Conservation (phyloP, 92 coral and sea anemone genomes). For the Muricea muricata region DNA sequence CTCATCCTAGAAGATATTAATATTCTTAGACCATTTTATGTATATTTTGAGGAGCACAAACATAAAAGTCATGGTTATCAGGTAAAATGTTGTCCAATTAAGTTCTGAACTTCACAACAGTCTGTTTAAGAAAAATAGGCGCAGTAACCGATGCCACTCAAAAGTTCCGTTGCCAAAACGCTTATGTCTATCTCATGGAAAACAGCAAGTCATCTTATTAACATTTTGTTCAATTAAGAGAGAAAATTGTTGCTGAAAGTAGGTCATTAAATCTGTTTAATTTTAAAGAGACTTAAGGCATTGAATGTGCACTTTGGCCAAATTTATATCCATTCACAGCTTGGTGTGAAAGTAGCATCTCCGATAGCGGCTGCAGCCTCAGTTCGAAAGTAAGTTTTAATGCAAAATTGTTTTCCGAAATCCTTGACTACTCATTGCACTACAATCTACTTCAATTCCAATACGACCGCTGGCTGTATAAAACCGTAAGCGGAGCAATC, state of each 20-base stretch:
- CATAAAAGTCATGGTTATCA: conserved; percentile 46
- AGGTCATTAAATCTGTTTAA: background rate
- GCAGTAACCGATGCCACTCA: background rate
- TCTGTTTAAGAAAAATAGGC: conserved; percentile 24
- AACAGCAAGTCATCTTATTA: background rate
- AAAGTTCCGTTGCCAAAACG: background rate
- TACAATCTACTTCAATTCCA: conserved; percentile 42
- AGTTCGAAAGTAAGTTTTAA: conserved; percentile 34
- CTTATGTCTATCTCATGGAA: conserved; percentile 2
- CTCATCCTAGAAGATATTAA: too few species aligned
- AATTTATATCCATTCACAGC: conserved; percentile 25
- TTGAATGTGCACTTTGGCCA: conserved; percentile 62
- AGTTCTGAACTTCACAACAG: background rate
- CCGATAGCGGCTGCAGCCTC: background rate
- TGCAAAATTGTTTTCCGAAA: background rate
- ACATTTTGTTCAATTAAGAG: background rate
- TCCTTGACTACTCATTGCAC: conserved; percentile 35
- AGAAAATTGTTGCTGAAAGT: background rate
- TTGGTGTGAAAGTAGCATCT: conserved; percentile 52
- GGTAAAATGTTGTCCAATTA: background rate
- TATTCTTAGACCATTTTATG: conserved; percentile 34
- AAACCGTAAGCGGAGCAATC: conserved; percentile 48
- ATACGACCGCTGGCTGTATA: conserved; percentile 52
- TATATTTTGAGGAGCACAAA: background rate
- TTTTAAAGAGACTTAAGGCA: conserved; percentile 8